A percentile compares a stretch with the other conserved stretches of the same genome.
Conservation (phyloP, 2,797 vertebrate genomes). For the Sebastes flavidus region DNA sequence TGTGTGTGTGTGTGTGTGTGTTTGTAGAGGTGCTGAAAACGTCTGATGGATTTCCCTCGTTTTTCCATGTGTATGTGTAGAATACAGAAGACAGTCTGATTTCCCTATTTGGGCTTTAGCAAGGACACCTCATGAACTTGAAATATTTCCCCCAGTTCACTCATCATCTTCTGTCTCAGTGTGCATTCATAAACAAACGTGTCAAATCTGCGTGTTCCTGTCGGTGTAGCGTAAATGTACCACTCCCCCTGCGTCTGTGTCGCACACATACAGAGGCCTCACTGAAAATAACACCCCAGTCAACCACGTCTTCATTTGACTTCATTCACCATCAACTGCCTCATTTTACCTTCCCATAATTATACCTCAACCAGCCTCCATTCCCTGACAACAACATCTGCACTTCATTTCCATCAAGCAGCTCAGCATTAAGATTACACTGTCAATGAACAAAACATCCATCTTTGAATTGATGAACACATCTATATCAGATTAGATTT, state of each 20-base stretch:
- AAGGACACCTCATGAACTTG: background rate
- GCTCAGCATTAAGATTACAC: conserved; percentile 14
- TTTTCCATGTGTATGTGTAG: conserved; percentile 2
- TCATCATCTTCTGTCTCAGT: background rate
- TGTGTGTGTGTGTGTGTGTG: background rate
- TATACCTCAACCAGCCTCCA: conserved; percentile 56
- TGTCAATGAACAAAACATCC: conserved; percentile 17
- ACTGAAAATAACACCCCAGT: conserved; percentile 65
- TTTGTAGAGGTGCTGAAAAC: conserved; percentile 56
- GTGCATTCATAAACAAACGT: background rate
- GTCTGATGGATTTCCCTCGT: conserved; percentile 60
- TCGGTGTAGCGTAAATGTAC: background rate
- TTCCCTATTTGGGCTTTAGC: background rate
- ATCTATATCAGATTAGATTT: background rate
- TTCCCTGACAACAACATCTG: conserved; percentile 60
- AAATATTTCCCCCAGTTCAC: background rate
- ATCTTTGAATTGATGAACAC: background rate
- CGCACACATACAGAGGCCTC: conserved; percentile 30
- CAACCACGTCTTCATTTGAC: conserved; percentile 66
- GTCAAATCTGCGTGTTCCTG: background rate
- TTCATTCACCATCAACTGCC: conserved; percentile 59
- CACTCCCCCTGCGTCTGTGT: conserved; percentile 13
- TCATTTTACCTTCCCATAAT: conserved; percentile 68
- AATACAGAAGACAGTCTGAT: conserved; percentile 1
- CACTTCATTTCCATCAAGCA: conserved; percentile 41